Conservation (phyloP, 2,888 invertebrate species). For the Glyphotaelius pellucidus region DNA sequence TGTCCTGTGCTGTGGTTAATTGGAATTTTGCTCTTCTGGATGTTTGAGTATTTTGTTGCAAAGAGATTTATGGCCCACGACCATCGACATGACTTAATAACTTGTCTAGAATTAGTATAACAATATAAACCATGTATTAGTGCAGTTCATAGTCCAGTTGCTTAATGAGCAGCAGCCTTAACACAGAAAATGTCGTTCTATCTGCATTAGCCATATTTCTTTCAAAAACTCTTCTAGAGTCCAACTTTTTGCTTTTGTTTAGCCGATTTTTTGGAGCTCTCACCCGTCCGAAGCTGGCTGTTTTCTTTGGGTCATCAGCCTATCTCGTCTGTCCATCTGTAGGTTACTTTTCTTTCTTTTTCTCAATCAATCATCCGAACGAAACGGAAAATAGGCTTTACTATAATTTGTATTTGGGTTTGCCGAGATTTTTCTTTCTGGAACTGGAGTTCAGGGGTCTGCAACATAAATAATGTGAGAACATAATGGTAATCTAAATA, state of each 20-base stretch:
- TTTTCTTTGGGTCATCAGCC: neutral
- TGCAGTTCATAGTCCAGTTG: neutral
- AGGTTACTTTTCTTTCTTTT: neutral
- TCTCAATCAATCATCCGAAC: neutral
- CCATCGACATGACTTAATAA: neutral
- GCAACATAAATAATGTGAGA: neutral
- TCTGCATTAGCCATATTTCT: neutral
- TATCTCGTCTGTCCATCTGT: neutral
- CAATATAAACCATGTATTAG: neutral
- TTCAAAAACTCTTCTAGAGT: neutral
- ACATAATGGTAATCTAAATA: neutral
- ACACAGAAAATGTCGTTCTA: neutral
- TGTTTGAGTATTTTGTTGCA: neutral
- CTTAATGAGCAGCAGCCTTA: neutral
- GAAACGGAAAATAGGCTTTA: neutral
- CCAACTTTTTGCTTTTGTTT: neutral
- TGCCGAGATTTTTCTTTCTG: too few relatives aligned
- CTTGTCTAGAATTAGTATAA: neutral
- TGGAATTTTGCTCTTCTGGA: neutral
- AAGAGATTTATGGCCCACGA: neutral
- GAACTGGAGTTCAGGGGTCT: neutral
- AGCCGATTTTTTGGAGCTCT: neutral
- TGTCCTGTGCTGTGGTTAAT: neutral
- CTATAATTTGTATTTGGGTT: neutral
- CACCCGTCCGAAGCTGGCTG: neutral